A percentile compares a stretch with the other conserved stretches of the same genome.
phyloP scores from a whole-genome alignment of 1,140 invertebrate species.

The Apis cerana region DNA sequence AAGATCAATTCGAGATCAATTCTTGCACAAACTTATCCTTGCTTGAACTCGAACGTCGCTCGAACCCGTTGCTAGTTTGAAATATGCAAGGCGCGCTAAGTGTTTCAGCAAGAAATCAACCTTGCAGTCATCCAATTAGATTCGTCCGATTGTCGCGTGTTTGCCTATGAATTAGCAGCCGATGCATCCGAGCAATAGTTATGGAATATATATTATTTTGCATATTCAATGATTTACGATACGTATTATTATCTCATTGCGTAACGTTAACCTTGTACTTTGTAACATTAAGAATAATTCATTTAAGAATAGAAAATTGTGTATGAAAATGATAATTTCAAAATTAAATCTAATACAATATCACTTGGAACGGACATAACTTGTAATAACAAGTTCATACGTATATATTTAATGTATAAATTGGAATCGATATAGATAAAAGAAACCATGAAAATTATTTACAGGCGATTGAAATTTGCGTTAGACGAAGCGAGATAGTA shows the following conservation, averaged over 20 bases:
- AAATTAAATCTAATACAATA: no score
- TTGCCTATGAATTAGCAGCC: conserved; percentile 24
- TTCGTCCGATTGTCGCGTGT: conserved; percentile 1
- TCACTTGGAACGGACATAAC: no score
- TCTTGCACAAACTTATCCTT: no score
- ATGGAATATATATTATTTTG: background rate
- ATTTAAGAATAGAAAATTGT: background rate
- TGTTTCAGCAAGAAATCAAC: conserved; percentile 46
- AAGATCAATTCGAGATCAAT: no score
- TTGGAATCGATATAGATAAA: no score
- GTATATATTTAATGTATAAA: no score
- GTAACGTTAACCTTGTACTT: conserved; percentile 1
- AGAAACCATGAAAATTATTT: no score
- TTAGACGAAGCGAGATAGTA: no score
- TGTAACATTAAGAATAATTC: no score
- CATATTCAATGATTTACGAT: background rate
- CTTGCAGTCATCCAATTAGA: conserved; percentile 53
- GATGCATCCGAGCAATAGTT: conserved; percentile 9
- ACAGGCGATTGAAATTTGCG: no score
- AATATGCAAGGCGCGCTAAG: conserved; percentile 49
- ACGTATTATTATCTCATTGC: background rate
- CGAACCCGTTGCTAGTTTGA: conserved; percentile 11
- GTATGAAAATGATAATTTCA: no score
- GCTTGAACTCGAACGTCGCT: background rate
- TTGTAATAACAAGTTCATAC: no score